Conservation (phyloP, 2,888 invertebrate genomes). For the Dinocampus coccinellae region DNA sequence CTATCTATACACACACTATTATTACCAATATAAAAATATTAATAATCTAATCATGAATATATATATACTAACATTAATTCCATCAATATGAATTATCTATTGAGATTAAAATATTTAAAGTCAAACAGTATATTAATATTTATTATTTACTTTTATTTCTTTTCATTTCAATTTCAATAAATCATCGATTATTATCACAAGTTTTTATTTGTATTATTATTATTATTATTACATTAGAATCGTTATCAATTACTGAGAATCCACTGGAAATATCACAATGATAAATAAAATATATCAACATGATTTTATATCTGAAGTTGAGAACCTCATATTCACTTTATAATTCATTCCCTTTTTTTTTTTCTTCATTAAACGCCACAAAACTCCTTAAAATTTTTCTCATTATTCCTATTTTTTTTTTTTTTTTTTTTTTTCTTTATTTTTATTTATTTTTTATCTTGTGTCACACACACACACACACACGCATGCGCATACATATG, state of each 20-base stretch:
- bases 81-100: background rate
- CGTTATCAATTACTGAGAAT: slow-evolving; percentile 51
- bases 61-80: background rate
- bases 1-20: background rate
- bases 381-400: no score
- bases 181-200: slow-evolving; percentile 27
- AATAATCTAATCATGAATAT: slow-evolving; percentile 5
- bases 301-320: slow-evolving; percentile 23
- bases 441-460: background rate
- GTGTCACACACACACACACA: background rate
- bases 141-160: background rate
- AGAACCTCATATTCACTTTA: slow-evolving; percentile 9
- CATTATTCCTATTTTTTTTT: background rate
- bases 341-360: no score
- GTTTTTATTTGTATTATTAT: slow-evolving; percentile 36
- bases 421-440: background rate
- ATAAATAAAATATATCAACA: slow-evolving; percentile 7
- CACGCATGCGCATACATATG: slow-evolving; percentile 7
- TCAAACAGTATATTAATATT: background rate
- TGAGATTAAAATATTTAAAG: background rate
- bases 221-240: slow-evolving; percentile 27
- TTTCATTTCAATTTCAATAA: background rate
- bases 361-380: background rate
- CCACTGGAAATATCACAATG: background rate
- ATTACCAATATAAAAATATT: background rate